Evolutionary conservation across 2,113 vertebrate species (phyloP).

Genomic region (Callocephalon fimbriatum): DNA sequence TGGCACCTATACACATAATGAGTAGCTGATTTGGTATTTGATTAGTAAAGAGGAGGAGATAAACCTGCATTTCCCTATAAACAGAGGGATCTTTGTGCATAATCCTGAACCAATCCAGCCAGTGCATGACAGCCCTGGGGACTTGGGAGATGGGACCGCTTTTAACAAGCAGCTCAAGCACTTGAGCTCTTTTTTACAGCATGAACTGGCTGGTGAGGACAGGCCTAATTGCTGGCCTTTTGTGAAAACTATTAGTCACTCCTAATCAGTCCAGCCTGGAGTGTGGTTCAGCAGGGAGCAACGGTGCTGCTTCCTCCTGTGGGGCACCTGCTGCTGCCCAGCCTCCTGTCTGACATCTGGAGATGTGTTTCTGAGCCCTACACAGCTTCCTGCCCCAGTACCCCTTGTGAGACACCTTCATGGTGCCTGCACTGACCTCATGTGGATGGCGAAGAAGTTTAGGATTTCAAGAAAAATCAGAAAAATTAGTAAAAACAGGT

Average conservation of each 20-base stretch:
- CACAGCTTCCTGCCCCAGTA: background rate
- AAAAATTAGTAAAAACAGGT: accelerated
- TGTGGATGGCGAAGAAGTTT: accelerated
- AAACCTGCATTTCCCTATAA: background rate
- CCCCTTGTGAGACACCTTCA: accelerated
- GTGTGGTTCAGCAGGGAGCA: background rate
- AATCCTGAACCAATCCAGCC: accelerated
- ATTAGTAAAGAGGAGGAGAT: background rate
- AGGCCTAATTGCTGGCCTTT: background rate
- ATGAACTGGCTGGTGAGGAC: background rate
- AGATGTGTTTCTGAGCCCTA: accelerated
- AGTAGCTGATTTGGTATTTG: background rate
- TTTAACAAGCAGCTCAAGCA: background rate
- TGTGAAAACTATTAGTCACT: background rate
- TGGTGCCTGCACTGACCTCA: accelerated
- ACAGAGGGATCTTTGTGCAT: background rate
- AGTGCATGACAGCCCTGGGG: accelerated
- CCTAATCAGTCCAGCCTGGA: background rate
- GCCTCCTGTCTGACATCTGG: accelerated
- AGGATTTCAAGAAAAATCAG: background rate
- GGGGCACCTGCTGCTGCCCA: background rate
- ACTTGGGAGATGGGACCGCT: background rate
- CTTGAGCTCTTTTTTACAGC: background rate
- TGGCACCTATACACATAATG: accelerated
- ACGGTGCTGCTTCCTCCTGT: accelerated